Evolutionary conservation across 2,113 vertebrate species (phyloP), one percentile per base, ranked within the genome.

Genomic region (Petrocephalus zakoni): DNA sequence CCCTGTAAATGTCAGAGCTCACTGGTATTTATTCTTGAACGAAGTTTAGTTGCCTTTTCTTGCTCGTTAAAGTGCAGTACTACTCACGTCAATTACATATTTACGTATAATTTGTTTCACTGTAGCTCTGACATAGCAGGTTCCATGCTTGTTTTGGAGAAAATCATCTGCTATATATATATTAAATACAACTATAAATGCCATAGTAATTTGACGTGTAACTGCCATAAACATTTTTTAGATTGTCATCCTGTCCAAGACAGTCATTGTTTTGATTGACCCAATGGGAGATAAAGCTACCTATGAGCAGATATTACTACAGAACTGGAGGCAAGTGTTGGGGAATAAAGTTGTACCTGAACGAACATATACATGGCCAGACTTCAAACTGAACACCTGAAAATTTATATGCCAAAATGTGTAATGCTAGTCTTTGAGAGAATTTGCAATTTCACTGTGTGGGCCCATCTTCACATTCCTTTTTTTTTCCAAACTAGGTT

Each of bases 241-340:
- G 37, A 58, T 87, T 58, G 52, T 87, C 85, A 55, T 7, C 53
- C 11, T 87, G 55, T 37, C 53, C 0, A 29, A 87, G 49, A 87
- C 4, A 13, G 53, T 7, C 53, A 55, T 47, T 55, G 86, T 87
- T 25, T n/a, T 87, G 85, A 87, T 56, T 87, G 53, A 61, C 25
- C 85, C 85, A 87, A 52, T 87, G 85, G 85, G 49, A 58, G 34
- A 87, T 34, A 13, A 87, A 58, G 85, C 22, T 55, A 11, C 9
- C 21, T n/a, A 25, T 87, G 51, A 58, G 2, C 6, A 4, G 19
- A 87, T 46, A 42, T 49, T 84, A 22, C 81, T 84, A 84, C 81
- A 51, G 47, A 84, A 49, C 47, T 84, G 21, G 47, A 51, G 81
- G 46, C 52, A 49, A 84, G 6, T 46, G 37, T 51, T 49, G n/a